Conservation (phyloP, 1,140 invertebrate genomes). For the Bombus superbus region DNA sequence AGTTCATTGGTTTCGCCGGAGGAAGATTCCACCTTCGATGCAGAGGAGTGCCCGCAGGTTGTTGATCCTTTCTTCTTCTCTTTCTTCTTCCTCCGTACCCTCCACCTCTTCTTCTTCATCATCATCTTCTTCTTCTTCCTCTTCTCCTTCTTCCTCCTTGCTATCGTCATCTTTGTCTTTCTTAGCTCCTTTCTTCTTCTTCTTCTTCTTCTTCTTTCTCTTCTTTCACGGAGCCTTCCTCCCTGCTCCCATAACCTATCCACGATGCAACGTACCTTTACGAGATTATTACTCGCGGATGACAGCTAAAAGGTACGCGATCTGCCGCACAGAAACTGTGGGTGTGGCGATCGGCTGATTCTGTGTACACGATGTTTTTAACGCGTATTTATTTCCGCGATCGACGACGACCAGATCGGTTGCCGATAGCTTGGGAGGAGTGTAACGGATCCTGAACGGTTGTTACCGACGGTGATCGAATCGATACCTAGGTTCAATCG, state of each 20-base stretch:
- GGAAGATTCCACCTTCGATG: slow-evolving; percentile 57
- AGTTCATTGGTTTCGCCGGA: slow-evolving; percentile 60
- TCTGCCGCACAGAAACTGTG: slow-evolving; percentile 39
- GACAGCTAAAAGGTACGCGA: slow-evolving; percentile 68
- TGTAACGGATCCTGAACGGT: not conserved
- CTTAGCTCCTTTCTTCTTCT: not conserved
- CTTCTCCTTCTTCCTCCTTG: not conserved
- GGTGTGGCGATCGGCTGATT: slow-evolving; percentile 26
- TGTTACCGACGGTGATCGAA: not conserved
- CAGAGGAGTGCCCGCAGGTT: slow-evolving; percentile 73
- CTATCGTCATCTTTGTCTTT: not conserved
- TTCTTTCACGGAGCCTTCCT: slow-evolving; percentile 33
- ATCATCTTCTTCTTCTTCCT: not conserved
- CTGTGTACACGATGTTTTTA: slow-evolving; percentile 11
- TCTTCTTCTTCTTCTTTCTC: not conserved
- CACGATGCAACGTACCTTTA: slow-evolving; percentile 61
- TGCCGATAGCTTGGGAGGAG: not conserved
- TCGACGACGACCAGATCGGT: not conserved
- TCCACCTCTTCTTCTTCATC: not conserved
- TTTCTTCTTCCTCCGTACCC: slow-evolving; percentile 31
- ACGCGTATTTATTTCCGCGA: slow-evolving; percentile 42
- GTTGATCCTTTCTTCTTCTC: slow-evolving; percentile 74
- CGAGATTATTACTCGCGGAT: slow-evolving; percentile 73
- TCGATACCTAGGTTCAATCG: not conserved
- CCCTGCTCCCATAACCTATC: slow-evolving; percentile 60